Evolutionary conservation across 2,888 invertebrate species (phyloP).

Genomic region (Eudasyphora cyanicolor): DNA sequence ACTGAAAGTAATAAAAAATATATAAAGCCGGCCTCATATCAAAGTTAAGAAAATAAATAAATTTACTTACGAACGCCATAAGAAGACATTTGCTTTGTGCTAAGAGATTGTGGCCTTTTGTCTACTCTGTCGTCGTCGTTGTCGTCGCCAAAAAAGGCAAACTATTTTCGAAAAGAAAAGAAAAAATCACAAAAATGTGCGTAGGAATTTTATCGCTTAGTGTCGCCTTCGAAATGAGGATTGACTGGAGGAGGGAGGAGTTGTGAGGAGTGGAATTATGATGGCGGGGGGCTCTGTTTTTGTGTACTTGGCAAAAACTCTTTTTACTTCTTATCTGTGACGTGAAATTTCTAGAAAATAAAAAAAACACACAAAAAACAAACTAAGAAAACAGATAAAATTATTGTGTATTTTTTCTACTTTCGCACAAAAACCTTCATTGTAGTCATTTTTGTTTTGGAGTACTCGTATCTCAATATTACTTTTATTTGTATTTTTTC

Average conservation of each 20-base stretch:
- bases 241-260: background rate
- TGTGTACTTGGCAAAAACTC: conserved; percentile 8
- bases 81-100: too few relatives aligned
- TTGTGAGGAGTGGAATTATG: too few relatives aligned
- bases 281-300: too few relatives aligned
- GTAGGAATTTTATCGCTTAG: conserved; percentile 27
- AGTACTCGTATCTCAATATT: too few relatives aligned
- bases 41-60: background rate
- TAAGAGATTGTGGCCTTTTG: background rate
- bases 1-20: background rate
- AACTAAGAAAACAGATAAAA: conserved; percentile 22
- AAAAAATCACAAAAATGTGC: background rate
- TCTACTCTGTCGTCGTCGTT: too few relatives aligned
- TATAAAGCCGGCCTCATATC: background rate
- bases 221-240: background rate
- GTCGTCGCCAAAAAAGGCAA: conserved; percentile 26
- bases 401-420: conserved; percentile 7
- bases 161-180: background rate
- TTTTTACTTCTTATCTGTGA: conserved; percentile 49
- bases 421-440: background rate
- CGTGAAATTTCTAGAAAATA: conserved; percentile 41
- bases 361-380: background rate
- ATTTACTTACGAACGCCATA: background rate
- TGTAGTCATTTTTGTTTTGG: background rate
- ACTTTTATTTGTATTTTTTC: background rate